Conservation (phyloP, 2,797 vertebrate genomes). For the Centroberyx gerrardi region DNA sequence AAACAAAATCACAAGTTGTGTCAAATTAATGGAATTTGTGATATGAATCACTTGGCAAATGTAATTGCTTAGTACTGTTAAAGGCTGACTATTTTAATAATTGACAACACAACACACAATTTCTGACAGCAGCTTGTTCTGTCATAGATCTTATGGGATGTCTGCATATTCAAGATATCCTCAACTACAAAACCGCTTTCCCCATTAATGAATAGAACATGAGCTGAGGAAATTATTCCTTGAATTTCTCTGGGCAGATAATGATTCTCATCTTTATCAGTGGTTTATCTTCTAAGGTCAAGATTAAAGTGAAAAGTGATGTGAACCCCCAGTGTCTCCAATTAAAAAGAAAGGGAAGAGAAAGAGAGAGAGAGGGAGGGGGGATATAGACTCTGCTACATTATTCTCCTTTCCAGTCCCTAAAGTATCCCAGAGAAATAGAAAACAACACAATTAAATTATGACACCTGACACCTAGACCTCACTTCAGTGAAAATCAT, state of each 20-base stretch:
- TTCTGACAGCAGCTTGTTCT: slow-evolving; percentile 65
- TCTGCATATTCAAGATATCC: slow-evolving; percentile 81
- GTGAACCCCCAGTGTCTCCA: slow-evolving; percentile 86
- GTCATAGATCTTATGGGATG: slow-evolving; percentile 71
- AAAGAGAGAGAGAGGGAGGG: slow-evolving; percentile 44
- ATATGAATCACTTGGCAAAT: slow-evolving; percentile 50
- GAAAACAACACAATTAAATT: slow-evolving; percentile 91
- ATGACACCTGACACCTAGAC: slow-evolving; percentile 90
- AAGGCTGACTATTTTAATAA: slow-evolving; percentile 56
- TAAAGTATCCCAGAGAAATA: slow-evolving; percentile 82
- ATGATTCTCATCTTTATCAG: slow-evolving; percentile 89
- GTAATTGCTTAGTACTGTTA: slow-evolving; percentile 50
- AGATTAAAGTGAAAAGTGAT: slow-evolving; percentile 88
- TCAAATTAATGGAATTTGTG: neutral
- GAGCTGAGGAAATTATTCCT: slow-evolving; percentile 81
- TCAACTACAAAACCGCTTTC: slow-evolving; percentile 74
- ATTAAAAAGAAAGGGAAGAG: slow-evolving; percentile 81
- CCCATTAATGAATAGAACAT: slow-evolving; percentile 81
- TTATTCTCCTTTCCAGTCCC: slow-evolving; percentile 77
- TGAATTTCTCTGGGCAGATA: slow-evolving; percentile 84
- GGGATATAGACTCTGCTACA: slow-evolving; percentile 68
- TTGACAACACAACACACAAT: slow-evolving; percentile 56
- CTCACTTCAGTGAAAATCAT: slow-evolving; percentile 87
- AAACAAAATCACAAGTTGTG: slow-evolving; percentile 29
- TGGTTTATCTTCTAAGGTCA: slow-evolving; percentile 88